These are phyloP conservation scores for Phalloptychus januarius DNA, from an alignment of 2,797 vertebrate species.

Conservation along the genomic window DNA sequence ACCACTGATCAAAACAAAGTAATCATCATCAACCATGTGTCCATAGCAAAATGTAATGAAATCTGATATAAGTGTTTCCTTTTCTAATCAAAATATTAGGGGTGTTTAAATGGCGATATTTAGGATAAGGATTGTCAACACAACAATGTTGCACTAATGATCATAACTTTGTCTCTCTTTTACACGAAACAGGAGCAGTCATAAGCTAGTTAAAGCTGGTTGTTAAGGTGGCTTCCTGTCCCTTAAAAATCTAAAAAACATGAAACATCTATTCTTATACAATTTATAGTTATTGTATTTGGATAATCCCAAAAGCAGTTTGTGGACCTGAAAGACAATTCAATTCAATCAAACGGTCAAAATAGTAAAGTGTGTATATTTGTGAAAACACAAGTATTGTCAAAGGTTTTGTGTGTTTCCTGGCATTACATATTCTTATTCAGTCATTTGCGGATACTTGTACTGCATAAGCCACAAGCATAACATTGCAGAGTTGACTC, in stretches of 20 bases:
- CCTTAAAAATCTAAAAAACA: not conserved
- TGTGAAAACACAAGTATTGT: not conserved
- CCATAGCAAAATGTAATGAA: not conserved
- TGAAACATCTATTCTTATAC: not conserved
- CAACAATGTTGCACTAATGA: not conserved
- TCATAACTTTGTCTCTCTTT: not conserved
- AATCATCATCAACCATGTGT: not conserved
- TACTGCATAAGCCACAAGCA: not conserved
- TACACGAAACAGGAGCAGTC: not conserved
- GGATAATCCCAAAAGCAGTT: not conserved
- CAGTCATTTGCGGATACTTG: not conserved
- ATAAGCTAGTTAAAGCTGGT: not conserved
- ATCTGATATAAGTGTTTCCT: not conserved
- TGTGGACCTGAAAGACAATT: not conserved
- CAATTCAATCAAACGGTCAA: not conserved
- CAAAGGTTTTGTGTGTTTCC: not conserved
- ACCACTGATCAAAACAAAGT: not conserved
- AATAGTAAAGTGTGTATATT: not conserved
- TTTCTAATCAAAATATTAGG: not conserved
- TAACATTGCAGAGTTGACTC: not conserved
- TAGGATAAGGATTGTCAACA: not conserved
- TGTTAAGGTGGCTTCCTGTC: not conserved
- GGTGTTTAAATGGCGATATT: too few relatives aligned
- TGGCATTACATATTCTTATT: not conserved
- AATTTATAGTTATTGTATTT: not conserved